phyloP scores from a whole-genome alignment of 2,113 vertebrate species.

The Illadopsis cleaveri region DNA sequence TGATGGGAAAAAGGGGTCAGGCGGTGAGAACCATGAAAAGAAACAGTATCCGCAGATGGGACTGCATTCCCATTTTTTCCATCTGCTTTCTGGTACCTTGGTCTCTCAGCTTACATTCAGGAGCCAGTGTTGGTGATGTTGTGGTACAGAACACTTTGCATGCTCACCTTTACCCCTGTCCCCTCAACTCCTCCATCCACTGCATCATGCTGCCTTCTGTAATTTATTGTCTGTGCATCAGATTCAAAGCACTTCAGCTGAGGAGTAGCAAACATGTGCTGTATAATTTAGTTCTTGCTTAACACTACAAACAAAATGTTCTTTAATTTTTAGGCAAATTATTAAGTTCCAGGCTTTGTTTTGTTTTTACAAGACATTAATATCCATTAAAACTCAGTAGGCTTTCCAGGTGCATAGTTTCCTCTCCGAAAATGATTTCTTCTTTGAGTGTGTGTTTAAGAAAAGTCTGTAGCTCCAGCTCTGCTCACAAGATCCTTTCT shows the following conservation, averaged over 20 bases:
- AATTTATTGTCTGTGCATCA: not conserved
- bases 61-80: not conserved
- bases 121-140: not conserved
- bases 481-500: conserved; percentile 36
- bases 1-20: conserved; percentile 16
- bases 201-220: not conserved
- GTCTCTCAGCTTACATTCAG: not conserved
- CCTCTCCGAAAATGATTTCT: not conserved
- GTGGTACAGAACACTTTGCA: accelerated
- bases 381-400: conserved; percentile 10
- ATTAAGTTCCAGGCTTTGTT: conserved; percentile 22
- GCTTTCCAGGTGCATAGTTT: conserved; percentile 35
- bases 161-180: not conserved
- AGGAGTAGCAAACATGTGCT: not conserved
- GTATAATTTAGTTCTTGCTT: not conserved
- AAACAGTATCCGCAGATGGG: not conserved
- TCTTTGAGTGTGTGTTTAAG: not conserved
- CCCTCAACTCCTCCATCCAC: not conserved
- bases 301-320: not conserved
- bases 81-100: not conserved
- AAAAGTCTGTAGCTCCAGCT: not conserved
- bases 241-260: not conserved
- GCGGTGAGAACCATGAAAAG: not conserved
- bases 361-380: conserved; percentile 37
- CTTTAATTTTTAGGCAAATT: conserved; percentile 35